Evolutionary conservation across 2,888 invertebrate genomes (phyloP).

Genomic region (Argyra leucocephala): DNA sequence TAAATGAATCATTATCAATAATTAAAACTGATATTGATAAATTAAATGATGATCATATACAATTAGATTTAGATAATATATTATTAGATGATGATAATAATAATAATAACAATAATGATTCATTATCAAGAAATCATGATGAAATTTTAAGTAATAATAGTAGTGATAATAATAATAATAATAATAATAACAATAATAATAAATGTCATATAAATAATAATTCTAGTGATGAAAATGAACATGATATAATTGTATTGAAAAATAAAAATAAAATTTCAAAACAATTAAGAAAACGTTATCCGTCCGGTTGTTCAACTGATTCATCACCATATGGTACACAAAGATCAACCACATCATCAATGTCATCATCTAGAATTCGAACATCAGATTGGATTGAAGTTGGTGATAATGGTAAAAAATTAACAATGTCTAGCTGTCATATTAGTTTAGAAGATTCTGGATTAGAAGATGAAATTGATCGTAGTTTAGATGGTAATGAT

Average conservation of each 20-base stretch:
- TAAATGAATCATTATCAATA: background rate
- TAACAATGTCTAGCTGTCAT: constrained; percentile 49
- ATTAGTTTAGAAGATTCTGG: constrained; percentile 49
- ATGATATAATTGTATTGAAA: constrained; percentile 30
- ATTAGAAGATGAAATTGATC: constrained; percentile 41
- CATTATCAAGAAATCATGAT: constrained; percentile 10
- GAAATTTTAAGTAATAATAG: constrained; percentile 15
- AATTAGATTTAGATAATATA: background rate
- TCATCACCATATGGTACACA: constrained; percentile 43
- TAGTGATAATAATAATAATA: constrained; percentile 33
- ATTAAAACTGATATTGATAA: background rate
- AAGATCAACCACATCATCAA: constrained; percentile 26
- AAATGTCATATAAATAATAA: constrained; percentile 28
- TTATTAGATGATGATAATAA: no score
- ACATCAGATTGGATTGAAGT: constrained; percentile 51
- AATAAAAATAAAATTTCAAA: constrained; percentile 22
- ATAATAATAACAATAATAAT: no score
- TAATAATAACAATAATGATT: constrained; percentile 1
- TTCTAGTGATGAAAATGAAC: constrained; percentile 29
- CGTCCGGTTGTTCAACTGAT: constrained; percentile 42
- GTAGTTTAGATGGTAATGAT: constrained; percentile 37
- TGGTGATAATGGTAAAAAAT: constrained; percentile 48
- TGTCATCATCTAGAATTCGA: constrained; percentile 31
- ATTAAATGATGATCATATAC: background rate
- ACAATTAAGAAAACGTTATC: constrained; percentile 36